Percentiles rank a stretch among this genome's conserved stretches.
Evolutionary conservation across 2,888 invertebrate species (phyloP).

Genomic region (Agrypnus murinus): DNA sequence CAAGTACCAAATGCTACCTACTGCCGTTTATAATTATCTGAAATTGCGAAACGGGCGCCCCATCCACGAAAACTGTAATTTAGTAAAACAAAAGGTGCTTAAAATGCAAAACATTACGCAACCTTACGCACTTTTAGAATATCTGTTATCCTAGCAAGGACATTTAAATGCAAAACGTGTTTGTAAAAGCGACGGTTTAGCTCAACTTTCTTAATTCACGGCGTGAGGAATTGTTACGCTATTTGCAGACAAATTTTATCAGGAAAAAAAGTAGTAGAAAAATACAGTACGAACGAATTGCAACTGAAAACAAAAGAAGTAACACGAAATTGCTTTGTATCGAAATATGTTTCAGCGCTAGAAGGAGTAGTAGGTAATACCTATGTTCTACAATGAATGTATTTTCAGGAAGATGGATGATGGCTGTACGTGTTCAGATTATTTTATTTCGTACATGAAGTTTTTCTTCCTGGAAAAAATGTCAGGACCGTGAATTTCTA

Average conservation of each 20-base stretch:
- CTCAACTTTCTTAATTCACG: slow-evolving; percentile 62
- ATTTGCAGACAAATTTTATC: slow-evolving; percentile 31
- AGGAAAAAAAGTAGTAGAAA: slow-evolving; percentile 13
- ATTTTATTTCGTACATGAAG: slow-evolving; percentile 35
- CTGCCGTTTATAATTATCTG: slow-evolving; percentile 24
- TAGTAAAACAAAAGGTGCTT: slow-evolving; percentile 49
- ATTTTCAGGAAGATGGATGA: slow-evolving; percentile 44
- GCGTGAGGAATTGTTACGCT: slow-evolving; percentile 37
- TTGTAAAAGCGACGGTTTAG: slow-evolving; percentile 57
- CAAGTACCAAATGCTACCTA: slow-evolving; percentile 12
- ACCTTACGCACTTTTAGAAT: slow-evolving; percentile 54
- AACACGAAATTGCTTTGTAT: slow-evolving; percentile 29
- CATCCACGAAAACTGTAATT: slow-evolving; percentile 21
- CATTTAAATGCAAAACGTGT: slow-evolving; percentile 63
- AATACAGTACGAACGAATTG: slow-evolving; percentile 17
- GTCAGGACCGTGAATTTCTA: neutral
- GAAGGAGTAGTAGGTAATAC: neutral
- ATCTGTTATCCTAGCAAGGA: slow-evolving; percentile 54
- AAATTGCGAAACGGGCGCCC: slow-evolving; percentile 11
- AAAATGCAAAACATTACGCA: slow-evolving; percentile 55
- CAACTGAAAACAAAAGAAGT: slow-evolving; percentile 26
- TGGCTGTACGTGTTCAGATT: slow-evolving; percentile 37
- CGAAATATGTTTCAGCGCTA: slow-evolving; percentile 32
- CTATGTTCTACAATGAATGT: slow-evolving; percentile 38
- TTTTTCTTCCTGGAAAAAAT: slow-evolving; percentile 14